A percentile compares a stretch with the other conserved stretches of the same genome.
Evolutionary conservation across 2,888 invertebrate genomes (phyloP).

Genomic region (Clistopyga incitator): DNA sequence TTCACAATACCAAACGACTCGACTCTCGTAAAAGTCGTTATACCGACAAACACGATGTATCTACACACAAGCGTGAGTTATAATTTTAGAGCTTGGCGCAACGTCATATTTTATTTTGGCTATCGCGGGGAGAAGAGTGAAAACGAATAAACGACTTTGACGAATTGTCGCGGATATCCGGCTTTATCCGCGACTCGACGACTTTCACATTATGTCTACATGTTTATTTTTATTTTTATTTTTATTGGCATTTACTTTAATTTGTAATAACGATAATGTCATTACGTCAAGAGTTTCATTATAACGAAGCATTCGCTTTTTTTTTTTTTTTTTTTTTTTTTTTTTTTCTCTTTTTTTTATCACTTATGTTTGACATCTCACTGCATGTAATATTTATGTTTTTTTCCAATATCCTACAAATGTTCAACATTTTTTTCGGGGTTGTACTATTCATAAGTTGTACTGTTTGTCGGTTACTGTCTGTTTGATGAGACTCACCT

Average conservation of each 20-base stretch:
- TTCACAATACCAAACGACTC: conserved; percentile 42
- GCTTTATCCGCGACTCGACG: conserved; percentile 17
- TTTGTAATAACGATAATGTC: neutral
- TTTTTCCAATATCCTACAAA: too few species aligned
- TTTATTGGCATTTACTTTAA: neutral
- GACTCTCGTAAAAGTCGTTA: conserved; percentile 11
- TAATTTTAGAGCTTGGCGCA: conserved; percentile 78
- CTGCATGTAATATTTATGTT: neutral
- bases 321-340: too few species aligned
- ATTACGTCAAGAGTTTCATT: too few species aligned
- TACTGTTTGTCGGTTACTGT: conserved; percentile 14
- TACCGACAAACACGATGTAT: conserved; percentile 13
- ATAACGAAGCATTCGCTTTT: too few species aligned
- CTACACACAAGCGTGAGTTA: conserved; percentile 43
- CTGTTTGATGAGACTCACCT: conserved; percentile 85
- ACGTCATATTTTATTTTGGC: conserved; percentile 76
- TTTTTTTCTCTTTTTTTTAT: too few species aligned
- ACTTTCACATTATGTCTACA: conserved; percentile 24
- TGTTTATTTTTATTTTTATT: conserved; percentile 7
- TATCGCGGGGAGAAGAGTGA: conserved; percentile 25
- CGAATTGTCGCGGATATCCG: conserved; percentile 53
- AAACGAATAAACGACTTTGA: conserved; percentile 28
- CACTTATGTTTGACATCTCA: too few species aligned
- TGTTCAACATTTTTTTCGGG: neutral
- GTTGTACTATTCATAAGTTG: neutral